A percentile compares a stretch with the other conserved stretches of the same genome.
phyloP scores from a whole-genome alignment of 2,888 invertebrate species.

The Napeogenes sylphis region DNA sequence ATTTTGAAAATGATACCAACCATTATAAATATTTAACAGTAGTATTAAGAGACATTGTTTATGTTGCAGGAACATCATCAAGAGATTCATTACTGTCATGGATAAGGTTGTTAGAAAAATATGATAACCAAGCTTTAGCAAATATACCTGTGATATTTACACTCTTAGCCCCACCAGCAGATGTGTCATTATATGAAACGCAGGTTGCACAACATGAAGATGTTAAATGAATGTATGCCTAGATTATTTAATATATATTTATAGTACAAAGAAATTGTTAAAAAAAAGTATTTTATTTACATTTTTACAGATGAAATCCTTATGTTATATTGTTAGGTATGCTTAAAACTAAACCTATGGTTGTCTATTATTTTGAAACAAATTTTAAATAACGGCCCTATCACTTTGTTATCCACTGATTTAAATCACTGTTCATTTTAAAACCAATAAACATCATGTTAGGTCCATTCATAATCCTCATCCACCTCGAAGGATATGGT shows the following conservation, averaged over 20 bases:
- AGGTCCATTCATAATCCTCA: conserved; percentile 74
- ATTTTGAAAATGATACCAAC: no score
- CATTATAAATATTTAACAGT: no score
- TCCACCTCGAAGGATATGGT: conserved; percentile 68
- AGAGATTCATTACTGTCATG: conserved; percentile 95
- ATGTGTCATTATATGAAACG: conserved; percentile 57
- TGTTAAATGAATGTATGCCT: conserved; percentile 14
- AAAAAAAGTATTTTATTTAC: conserved; percentile 22
- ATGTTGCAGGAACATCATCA: conserved; percentile 84
- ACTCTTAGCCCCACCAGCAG: conserved; percentile 80
- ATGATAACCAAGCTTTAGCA: conserved; percentile 84
- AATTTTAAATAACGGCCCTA: no score
- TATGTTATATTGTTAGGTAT: conserved; percentile 9
- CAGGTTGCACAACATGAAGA: conserved; percentile 44
- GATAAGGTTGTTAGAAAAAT: conserved; percentile 88
- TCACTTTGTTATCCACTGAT: neutral
- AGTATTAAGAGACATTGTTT: conserved; percentile 6
- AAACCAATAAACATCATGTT: conserved; percentile 31
- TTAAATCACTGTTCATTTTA: neutral
- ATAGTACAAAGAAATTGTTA: conserved; percentile 14
- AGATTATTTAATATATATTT: conserved; percentile 18
- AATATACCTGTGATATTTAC: conserved; percentile 91
- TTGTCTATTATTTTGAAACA: no score
- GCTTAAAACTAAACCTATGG: conserved; percentile 3
- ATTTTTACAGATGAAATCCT: conserved; percentile 19